Evolutionary conservation across 1,140 invertebrate genomes (phyloP), one percentile per base, ranked within the genome.

Genomic region (Drosophila nannoptera): DNA sequence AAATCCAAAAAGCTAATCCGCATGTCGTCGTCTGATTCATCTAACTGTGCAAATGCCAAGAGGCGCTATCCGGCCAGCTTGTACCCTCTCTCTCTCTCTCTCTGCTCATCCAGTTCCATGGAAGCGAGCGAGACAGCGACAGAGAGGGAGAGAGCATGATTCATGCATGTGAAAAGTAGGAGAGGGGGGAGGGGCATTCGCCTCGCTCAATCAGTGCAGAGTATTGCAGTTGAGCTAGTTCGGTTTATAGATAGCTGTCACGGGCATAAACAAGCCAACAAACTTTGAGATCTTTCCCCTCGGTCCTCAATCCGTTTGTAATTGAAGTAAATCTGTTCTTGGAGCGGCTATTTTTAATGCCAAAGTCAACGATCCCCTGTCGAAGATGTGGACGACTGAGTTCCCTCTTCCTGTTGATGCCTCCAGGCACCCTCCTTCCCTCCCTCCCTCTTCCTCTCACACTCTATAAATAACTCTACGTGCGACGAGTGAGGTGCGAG

Each of bases 281-380:
- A 22, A 22, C 22, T 22, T 22, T 22, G 22, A 2, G 22, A 22
- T 16, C 8, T 7, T 69, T 55, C 36, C 11, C 14, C 8, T 5
- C 42, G 9, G 6, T 4, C 7, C 33, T 22, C 48, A 49, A 22
- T 45, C 32, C 14, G 12, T 40, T 29, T n/a, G 52, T 38, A 33
- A 49, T 12, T 45, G 58, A 31, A 55, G 22, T 67, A 56, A 32
- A 53, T 42, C 33, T 66, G 76, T 66, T 53, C 65, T 50, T 55
- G 65, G 64, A 56, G 45, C 45, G 33, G 46, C 67, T 78, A 78
- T 78, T 82, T 75, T 45, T 68, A 82, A 72, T 69, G 63, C 56
- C 67, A 61, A 76, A 72, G 78, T 78, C 78, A 82, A 78, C 73
- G 71, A 72, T 75, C 75, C 43, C 22, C 68, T 14, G 33, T n/a